A percentile compares a stretch with the other conserved stretches of the same genome.
Conservation (phyloP, 2,113 vertebrate genomes). For the Suncus etruscus region DNA sequence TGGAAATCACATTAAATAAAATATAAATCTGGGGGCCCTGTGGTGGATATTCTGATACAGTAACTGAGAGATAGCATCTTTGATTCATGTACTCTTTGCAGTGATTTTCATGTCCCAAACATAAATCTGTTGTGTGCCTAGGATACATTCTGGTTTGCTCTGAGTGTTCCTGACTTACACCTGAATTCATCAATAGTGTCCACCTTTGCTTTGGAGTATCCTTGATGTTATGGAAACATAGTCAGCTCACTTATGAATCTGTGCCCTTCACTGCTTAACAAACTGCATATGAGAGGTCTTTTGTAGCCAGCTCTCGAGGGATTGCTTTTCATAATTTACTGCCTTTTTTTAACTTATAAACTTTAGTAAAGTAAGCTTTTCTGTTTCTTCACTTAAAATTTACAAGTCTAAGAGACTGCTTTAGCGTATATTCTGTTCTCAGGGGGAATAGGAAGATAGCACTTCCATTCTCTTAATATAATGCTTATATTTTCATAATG, state of each 20-base stretch:
- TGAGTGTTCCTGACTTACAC: neutral
- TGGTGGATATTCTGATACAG: neutral
- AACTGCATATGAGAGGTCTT: neutral
- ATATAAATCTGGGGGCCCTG: neutral
- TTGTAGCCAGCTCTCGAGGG: neutral
- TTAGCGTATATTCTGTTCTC: constrained; percentile 2
- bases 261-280: neutral
- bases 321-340: neutral
- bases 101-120: neutral
- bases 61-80: neutral
- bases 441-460: neutral
- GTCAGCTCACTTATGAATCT: neutral
- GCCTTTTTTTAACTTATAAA: neutral
- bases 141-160: neutral
- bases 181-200: neutral
- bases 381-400: constrained; percentile 42
- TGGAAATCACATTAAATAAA: neutral
- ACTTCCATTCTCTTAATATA: neutral
- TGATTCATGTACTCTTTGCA: neutral
- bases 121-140: neutral
- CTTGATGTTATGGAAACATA: neutral
- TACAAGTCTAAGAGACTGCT: neutral
- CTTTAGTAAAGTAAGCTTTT: neutral
- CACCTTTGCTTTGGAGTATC: neutral
- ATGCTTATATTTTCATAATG: constrained; percentile 1